Base-by-base conservation (phyloP, 2,113 vertebrate species). In the Bos javanicus region DNA sequence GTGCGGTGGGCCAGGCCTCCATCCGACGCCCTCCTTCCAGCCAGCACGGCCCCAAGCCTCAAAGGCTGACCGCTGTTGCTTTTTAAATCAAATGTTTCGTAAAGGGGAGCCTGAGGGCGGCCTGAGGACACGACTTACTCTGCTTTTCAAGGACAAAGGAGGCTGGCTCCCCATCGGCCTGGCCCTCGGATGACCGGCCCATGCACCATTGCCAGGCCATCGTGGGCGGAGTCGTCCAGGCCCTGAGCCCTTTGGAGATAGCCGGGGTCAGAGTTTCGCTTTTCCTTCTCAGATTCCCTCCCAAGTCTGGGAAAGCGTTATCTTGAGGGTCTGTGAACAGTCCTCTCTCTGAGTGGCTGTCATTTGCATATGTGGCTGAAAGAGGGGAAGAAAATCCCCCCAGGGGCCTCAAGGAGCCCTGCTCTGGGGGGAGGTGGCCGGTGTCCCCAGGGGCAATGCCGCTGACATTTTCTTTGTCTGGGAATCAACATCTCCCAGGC, bases 31-130 rank as follows among this genome's bases (percentile, higher is more conserved):
- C 23, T 17, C 30, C 74, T 6, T 9, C 28, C 64, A 8, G 10
- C 60, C 21, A 2, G 9, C 0, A 2, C 0, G 1, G 60, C 48
- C 12, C 30, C 3, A 54, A 36, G 16, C 7, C n/a, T 54, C 52
- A 14, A 76, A 43, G 25, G 13, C 16, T 9, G 43, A 9, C 0
- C 0, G 5, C 2, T 25, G 39, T 1, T 21, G n/a, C 30, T 13
- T 30, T 56, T n/a, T 10, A 33, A 28, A 52, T 19, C 74, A 43
- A n/a, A 25, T 13, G 33, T 48, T 15, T 59, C 54, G 1, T 21
- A 13, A 71, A 0, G 25, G 39, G n/a, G 15, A 26, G 23, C 36
- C 3, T 9, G 11, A 6, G 52, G 96, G 97, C 23, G 67, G 21
- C 95, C 96, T 78, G 59, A 82, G 97, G 97, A 93, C 97, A 30